phyloP scores from a whole-genome alignment of 92 coral and sea anemone species.

The Muricea muricata region DNA sequence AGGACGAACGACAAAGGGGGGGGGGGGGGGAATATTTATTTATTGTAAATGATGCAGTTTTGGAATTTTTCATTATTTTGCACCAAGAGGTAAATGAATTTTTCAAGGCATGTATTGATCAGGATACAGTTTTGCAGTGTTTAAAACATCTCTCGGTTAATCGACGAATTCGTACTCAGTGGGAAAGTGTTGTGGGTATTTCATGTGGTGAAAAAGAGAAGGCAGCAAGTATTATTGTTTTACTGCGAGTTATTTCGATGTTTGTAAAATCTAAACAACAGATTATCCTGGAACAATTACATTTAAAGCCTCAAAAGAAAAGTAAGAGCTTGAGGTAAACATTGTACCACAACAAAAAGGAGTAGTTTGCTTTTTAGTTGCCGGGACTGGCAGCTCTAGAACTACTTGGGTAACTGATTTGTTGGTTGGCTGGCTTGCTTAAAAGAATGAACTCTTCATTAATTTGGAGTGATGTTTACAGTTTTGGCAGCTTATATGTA shows the following conservation, averaged over 20 bases:
- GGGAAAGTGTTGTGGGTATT: neutral
- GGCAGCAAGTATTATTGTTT: constrained; percentile 12
- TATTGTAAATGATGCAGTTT: neutral
- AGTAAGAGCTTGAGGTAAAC: neutral
- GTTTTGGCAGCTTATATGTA: too few relatives aligned
- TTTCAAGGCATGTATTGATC: neutral
- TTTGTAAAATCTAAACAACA: constrained; percentile 57
- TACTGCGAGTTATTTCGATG: constrained; percentile 36
- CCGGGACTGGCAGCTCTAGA: too few relatives aligned
- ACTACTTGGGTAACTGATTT: too few relatives aligned
- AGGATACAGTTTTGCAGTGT: neutral
- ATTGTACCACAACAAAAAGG: too few relatives aligned
- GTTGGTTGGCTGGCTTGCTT: too few relatives aligned
- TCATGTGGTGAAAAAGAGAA: neutral
- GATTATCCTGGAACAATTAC: constrained; percentile 52
- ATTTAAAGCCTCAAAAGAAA: constrained; percentile 52
- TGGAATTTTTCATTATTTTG: neutral
- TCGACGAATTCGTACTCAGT: neutral
- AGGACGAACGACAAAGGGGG: neutral
- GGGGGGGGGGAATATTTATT: neutral
- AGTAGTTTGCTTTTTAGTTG: too few relatives aligned
- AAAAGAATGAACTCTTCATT: too few relatives aligned
- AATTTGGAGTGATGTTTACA: too few relatives aligned
- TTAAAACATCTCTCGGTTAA: neutral
- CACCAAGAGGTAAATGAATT: neutral